These are phyloP conservation scores for Gyrodactylus salaris DNA, from an alignment of 1,140 invertebrate species.

Conservation along the genomic window DNA sequence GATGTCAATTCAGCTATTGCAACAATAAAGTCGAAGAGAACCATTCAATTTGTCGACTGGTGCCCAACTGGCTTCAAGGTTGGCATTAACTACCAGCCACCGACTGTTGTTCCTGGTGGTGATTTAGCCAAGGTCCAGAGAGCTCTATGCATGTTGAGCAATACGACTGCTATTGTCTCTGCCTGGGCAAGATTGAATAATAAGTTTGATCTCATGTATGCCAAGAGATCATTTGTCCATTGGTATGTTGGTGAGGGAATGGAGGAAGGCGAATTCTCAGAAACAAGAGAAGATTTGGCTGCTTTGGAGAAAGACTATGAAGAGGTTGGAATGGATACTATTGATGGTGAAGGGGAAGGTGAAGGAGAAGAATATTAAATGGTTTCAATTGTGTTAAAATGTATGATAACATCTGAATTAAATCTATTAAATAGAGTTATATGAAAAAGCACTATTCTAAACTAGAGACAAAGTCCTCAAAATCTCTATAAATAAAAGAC, in stretches of 20 bases:
- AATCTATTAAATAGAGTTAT: no score
- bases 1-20: slow-evolving; percentile 20
- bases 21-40: slow-evolving; percentile 16
- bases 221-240: slow-evolving; percentile 13
- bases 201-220: slow-evolving; percentile 13
- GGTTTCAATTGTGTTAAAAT: no score
- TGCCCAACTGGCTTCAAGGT: slow-evolving; percentile 36
- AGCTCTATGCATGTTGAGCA: slow-evolving; percentile 38
- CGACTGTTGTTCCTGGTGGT: slow-evolving; percentile 38
- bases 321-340: slow-evolving; percentile 14
- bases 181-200: slow-evolving; percentile 11
- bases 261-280: slow-evolving; percentile 12
- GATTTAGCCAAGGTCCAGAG: slow-evolving; percentile 47
- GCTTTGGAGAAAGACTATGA: slow-evolving; percentile 11
- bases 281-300: slow-evolving; percentile 12
- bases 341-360: slow-evolving; percentile 27
- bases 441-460: no score
- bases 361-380: slow-evolving; percentile 24
- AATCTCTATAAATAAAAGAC: no score
- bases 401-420: no score
- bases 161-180: slow-evolving; percentile 6
- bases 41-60: slow-evolving; percentile 60
- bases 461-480: no score
- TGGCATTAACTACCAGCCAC: slow-evolving; percentile 14
- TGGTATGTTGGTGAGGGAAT: slow-evolving; percentile 12